phyloP scores from a whole-genome alignment of 2,888 invertebrate genomes.

The Temnothorax unifasciatus region DNA sequence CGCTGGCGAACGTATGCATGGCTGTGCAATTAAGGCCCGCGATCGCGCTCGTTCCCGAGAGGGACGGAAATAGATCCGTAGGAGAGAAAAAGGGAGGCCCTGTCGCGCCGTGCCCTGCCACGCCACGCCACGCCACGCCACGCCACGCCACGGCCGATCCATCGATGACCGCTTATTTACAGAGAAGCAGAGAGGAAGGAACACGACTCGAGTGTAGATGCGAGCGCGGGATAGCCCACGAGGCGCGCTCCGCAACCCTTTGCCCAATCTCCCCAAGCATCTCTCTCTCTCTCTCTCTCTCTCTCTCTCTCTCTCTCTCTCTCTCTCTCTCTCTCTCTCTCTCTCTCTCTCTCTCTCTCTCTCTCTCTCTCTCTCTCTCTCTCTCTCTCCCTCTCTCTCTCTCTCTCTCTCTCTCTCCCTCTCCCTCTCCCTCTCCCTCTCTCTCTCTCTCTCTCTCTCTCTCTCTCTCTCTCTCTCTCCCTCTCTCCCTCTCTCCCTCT shows the following conservation, averaged over 20 bases:
- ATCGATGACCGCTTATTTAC: slow-evolving; percentile 85
- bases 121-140: slow-evolving; percentile 52
- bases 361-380: slow-evolving; percentile 67
- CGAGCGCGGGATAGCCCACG: slow-evolving; percentile 76
- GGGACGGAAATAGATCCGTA: slow-evolving; percentile 11
- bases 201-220: slow-evolving; percentile 79
- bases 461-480: slow-evolving; percentile 62
- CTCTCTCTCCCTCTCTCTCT: slow-evolving; percentile 56
- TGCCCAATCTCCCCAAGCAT: slow-evolving; percentile 73
- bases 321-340: slow-evolving; percentile 62
- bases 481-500: too few species aligned
- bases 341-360: slow-evolving; percentile 52
- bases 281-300: slow-evolving; percentile 62
- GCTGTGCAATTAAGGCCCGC: slow-evolving; percentile 53
- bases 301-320: slow-evolving; percentile 62
- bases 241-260: slow-evolving; percentile 74
- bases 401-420: slow-evolving; percentile 46
- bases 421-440: slow-evolving; percentile 70
- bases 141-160: slow-evolving; percentile 73
- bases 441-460: slow-evolving; percentile 60
- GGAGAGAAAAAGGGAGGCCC: slow-evolving; percentile 35
- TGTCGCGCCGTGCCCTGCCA: slow-evolving; percentile 7
- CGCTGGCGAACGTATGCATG: slow-evolving; percentile 50
- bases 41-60: slow-evolving; percentile 35
- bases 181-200: slow-evolving; percentile 79